Evolutionary conservation across 2,113 vertebrate species (phyloP), one percentile per base, ranked within the genome.

Genomic region (Pelobates fuscus): DNA sequence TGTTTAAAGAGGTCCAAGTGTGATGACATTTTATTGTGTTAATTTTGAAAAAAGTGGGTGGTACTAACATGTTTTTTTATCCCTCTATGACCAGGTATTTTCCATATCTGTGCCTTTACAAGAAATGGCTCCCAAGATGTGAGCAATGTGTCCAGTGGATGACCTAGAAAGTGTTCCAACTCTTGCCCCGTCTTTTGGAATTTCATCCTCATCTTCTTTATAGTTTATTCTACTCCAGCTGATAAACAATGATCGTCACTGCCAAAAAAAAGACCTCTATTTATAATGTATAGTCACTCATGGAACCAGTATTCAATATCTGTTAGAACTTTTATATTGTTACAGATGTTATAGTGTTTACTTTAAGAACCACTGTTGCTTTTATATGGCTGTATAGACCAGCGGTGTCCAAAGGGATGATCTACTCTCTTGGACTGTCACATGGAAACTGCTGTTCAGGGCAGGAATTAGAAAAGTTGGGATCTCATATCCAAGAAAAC

Each of bases 51-150:
- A n/a, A n/a, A n/a, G n/a, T n/a, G n/a, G n/a, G n/a, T n/a, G n/a
- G n/a, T n/a, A n/a, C n/a, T n/a, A n/a, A n/a, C n/a, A n/a, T n/a
- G n/a, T 1, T 37, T 37, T 37, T 37, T 37, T 37, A 5, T 37
- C 32, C 32, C 24, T 21, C 20, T 25, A 3, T 30, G 25, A 29
- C 14, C 70, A 80, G 82, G 80, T 1, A 6, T 81, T 1, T 83
- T 81, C 77, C 80, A 81, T 17, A 55, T 81, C 29, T 83, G 80
- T 0, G 80, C 80, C 0, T 54, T 58, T 1, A 17, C 59, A 54
- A 77, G 80, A 67, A 79, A 71, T 29, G 55, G 15, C 0, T 71
- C 77, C 10, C 62, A 73, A 0, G 70, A 75, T n/a, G 67, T 27
- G 24, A 70, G 78, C 0, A 61, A 77, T 0, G 77, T 24, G 46